A percentile compares a stretch with the other conserved stretches of the same genome.
Evolutionary conservation across 1,140 invertebrate species (phyloP).

Genomic region (Drosophila setifemur): DNA sequence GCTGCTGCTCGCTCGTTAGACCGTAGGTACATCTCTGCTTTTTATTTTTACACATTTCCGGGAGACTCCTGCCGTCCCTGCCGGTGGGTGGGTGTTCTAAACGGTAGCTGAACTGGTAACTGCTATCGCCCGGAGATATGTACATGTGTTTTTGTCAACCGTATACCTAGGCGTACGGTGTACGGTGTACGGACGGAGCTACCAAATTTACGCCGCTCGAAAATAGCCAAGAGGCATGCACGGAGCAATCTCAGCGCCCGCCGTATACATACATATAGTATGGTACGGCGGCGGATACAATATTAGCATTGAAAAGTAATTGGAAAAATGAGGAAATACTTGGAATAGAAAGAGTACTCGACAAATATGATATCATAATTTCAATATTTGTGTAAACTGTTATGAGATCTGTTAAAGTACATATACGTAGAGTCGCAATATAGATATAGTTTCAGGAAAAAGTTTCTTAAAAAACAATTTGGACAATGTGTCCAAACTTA

Average conservation of each 20-base stretch:
- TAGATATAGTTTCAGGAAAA: no score
- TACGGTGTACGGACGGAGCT: conserved; percentile 6
- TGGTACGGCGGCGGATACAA: conserved; percentile 5
- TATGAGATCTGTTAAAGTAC: not conserved
- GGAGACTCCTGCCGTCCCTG: not conserved
- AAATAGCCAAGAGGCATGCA: conserved; percentile 44
- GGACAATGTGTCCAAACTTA: no score
- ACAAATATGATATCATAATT: no score
- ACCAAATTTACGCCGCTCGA: conserved; percentile 50
- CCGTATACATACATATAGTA: conserved; percentile 1
- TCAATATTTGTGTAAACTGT: no score
- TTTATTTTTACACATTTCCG: conserved; percentile 32
- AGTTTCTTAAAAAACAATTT: no score
- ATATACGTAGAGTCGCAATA: no score
- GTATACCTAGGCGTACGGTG: no score
- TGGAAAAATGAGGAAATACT: no score
- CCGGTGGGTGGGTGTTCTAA: conserved; percentile 6
- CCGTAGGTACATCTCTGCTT: conserved; percentile 53
- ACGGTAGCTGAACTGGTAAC: not conserved
- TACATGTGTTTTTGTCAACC: no score
- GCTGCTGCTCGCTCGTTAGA: conserved; percentile 64
- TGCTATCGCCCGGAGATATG: not conserved
- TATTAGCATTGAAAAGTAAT: not conserved
- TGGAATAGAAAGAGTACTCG: no score
- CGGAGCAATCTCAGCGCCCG: not conserved